A percentile compares a stretch with the other conserved stretches of the same genome.
Conservation (phyloP, 2,113 vertebrate genomes). For the Chaetops frenatus region DNA sequence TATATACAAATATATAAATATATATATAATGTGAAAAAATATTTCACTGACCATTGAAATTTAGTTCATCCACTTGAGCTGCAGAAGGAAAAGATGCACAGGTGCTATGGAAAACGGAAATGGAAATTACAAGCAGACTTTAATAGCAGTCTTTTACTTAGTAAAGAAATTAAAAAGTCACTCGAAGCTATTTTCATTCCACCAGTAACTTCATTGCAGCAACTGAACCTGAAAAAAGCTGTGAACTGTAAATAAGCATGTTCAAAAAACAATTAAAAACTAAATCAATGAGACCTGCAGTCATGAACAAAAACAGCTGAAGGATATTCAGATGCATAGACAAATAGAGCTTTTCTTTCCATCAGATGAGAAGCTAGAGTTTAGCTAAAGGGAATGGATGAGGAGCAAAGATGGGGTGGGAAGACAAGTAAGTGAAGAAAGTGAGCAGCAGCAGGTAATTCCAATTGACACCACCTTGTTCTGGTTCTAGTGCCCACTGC, state of each 20-base stretch:
- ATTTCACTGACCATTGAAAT: background rate
- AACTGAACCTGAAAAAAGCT: background rate
- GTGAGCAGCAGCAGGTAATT: background rate
- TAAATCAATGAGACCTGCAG: background rate
- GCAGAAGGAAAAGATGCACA: background rate
- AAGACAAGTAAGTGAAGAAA: background rate
- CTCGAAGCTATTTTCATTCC: background rate
- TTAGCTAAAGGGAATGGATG: background rate
- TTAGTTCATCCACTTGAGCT: background rate
- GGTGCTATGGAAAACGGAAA: background rate
- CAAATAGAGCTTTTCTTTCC: background rate
- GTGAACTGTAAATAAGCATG: background rate
- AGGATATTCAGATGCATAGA: background rate
- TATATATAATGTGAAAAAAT: background rate
- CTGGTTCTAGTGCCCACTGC: background rate
- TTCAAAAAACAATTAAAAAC: background rate
- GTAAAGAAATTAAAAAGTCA: background rate
- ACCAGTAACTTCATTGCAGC: background rate
- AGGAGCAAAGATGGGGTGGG: background rate
- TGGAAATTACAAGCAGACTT: background rate
- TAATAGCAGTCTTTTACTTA: background rate
- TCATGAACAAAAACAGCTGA: background rate
- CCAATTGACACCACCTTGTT: background rate
- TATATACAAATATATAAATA: background rate
- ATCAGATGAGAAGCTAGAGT: background rate